Base-by-base conservation (phyloP, 1,140 invertebrate species). In the Zelostemma sp. region DNA sequence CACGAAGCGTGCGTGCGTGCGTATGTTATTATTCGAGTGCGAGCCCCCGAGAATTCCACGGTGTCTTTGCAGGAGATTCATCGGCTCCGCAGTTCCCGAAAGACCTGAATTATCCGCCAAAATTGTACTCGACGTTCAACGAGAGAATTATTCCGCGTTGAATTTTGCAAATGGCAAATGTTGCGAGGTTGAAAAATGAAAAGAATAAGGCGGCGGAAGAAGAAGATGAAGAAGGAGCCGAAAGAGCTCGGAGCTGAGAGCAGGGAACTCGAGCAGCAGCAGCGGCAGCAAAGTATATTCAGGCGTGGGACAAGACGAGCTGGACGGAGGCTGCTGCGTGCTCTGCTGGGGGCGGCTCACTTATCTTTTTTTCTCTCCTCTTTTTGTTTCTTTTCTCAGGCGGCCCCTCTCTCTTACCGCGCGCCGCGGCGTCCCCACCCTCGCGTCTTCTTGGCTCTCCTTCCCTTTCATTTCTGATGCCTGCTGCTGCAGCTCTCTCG, bases 301-400 rank as follows among this genome's bases (percentile, higher is more conserved):
- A 48, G 63, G 71, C 74, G 77, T 81, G 73, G 77, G 77, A 81
- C 73, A n/a, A n/a, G n/a, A n/a, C n/a, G 80, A 68, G 64, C 47
- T 63, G 49, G 67, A 54, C 67, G 43, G 49, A 75, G 51, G 78
- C 79, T 72, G 77, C 69, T 80, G 76, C 71, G 51, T 57, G 73
- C 82, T 82, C 78, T 84, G 82, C 81, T 85, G 80, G 81, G 81
- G 81, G 80, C 80, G 75, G 66, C 76, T 81, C 68, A 67, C 70
- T 76, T 74, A 72, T 77, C 66, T 72, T 73, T 75, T 73, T 74
- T 65, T 62, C 53, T 53, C 45, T 54, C 56, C 50, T 61, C 59
- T 74, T 61, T 72, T 68, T 47, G 46, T 68, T 28, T 59, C 46
- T 69, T 55, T 65, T 57, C 66, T 31, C 60, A 45, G 48, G 59